Conservation (phyloP, 1,140 invertebrate genomes). For the Pogonognathellus flavescens region DNA sequence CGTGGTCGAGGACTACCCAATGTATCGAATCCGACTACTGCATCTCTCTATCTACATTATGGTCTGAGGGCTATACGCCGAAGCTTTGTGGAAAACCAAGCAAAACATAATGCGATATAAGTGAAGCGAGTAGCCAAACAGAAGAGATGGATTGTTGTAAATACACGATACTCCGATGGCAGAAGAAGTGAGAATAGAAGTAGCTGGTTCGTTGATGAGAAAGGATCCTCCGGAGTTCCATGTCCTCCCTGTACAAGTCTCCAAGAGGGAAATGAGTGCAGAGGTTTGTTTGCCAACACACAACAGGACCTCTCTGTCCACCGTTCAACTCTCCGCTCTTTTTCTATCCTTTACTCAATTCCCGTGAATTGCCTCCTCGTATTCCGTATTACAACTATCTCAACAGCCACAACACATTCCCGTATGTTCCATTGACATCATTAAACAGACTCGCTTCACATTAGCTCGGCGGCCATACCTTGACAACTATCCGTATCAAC, state of each 20-base stretch:
- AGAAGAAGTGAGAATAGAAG: background rate
- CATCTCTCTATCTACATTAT: no score
- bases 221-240: background rate
- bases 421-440: background rate
- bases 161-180: background rate
- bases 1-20: no score
- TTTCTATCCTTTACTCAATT: background rate
- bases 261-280: constrained; percentile 21
- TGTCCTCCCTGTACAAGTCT: background rate
- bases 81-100: background rate
- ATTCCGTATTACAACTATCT: background rate
- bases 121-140: background rate
- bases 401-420: background rate
- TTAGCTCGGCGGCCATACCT: no score
- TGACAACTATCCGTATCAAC: no score
- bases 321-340: background rate
- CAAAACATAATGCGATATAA: background rate
- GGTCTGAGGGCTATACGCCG: no score
- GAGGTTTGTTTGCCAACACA: constrained; percentile 35
- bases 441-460: background rate
- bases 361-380: background rate
- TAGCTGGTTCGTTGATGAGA: background rate
- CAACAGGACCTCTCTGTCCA: background rate
- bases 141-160: constrained; percentile 8
- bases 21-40: no score